phyloP scores from a whole-genome alignment of 2,113 vertebrate species.

The Podarcis raffonei region DNA sequence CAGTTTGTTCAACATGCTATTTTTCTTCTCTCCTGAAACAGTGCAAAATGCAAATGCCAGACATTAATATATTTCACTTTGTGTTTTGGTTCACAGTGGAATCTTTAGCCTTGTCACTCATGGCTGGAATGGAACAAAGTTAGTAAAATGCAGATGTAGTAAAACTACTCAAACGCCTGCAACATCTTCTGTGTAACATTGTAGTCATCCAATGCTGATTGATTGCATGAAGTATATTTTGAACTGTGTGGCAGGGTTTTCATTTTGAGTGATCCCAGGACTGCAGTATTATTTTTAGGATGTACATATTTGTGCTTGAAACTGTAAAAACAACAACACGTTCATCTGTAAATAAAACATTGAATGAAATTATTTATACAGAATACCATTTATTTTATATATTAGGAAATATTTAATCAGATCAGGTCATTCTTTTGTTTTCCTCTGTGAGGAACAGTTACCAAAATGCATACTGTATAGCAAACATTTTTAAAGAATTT shows the following conservation, averaged over 20 bases:
- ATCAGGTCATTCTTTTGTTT: background rate
- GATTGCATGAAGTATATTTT: background rate
- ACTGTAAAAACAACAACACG: slow-evolving; percentile 36
- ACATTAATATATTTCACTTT: slow-evolving; percentile 36
- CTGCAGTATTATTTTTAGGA: slow-evolving; percentile 19
- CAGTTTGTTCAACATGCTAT: background rate
- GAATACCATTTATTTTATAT: background rate
- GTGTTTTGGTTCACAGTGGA: slow-evolving; percentile 85
- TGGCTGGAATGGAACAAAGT: slow-evolving; percentile 96
- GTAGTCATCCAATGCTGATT: background rate
- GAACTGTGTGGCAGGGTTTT: background rate
- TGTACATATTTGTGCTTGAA: slow-evolving; percentile 11
- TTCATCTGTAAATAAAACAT: slow-evolving; percentile 1
- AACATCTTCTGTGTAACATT: background rate
- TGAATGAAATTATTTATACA: background rate
- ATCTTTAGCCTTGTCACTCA: slow-evolving; percentile 93
- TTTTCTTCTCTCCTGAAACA: background rate
- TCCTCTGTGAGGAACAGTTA: slow-evolving; percentile 2
- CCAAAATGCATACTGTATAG: background rate
- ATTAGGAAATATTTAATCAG: background rate
- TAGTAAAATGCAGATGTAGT: slow-evolving; percentile 29
- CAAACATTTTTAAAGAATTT: background rate
- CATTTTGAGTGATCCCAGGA: background rate
- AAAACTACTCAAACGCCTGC: slow-evolving; percentile 8
- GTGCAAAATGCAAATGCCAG: background rate